A percentile compares a stretch with the other conserved stretches of the same genome.
These are phyloP conservation scores for Picus viridis DNA, from an alignment of 2,797 vertebrate genomes.

Conservation along the genomic window DNA sequence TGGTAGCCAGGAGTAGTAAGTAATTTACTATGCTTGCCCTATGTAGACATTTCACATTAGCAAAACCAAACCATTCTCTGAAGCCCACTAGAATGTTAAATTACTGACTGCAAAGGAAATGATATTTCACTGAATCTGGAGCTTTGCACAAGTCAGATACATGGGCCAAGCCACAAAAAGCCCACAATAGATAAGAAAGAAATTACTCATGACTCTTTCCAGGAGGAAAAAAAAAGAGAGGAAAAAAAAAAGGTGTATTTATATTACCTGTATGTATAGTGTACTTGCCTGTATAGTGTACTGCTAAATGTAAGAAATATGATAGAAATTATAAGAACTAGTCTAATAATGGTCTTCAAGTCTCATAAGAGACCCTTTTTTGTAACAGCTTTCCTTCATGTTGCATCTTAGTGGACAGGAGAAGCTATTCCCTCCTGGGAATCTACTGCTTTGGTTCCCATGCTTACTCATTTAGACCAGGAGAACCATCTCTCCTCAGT, in stretches of 20 bases:
- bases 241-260: neutral
- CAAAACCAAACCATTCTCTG: slow-evolving; percentile 36
- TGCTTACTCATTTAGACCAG: neutral
- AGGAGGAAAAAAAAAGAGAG: neutral
- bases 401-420: neutral
- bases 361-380: neutral
- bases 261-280: neutral
- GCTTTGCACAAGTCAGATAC: neutral
- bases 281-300: neutral
- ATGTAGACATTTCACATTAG: neutral
- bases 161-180: neutral
- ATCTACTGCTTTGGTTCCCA: neutral
- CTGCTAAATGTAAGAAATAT: neutral
- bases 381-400: neutral
- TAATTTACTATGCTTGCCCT: slow-evolving; percentile 15
- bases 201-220: neutral
- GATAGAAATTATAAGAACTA: neutral
- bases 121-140: neutral
- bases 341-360: neutral
- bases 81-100: slow-evolving; percentile 3
- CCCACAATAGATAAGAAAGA: neutral
- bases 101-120: slow-evolving; percentile 18
- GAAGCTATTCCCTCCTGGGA: neutral
- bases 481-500: neutral
- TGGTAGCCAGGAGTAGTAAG: slow-evolving; percentile 18